Percentiles rank a stretch among this genome's conserved stretches.
Evolutionary conservation across 2,113 vertebrate species (phyloP).

Genomic region (Calyptomena viridis): DNA sequence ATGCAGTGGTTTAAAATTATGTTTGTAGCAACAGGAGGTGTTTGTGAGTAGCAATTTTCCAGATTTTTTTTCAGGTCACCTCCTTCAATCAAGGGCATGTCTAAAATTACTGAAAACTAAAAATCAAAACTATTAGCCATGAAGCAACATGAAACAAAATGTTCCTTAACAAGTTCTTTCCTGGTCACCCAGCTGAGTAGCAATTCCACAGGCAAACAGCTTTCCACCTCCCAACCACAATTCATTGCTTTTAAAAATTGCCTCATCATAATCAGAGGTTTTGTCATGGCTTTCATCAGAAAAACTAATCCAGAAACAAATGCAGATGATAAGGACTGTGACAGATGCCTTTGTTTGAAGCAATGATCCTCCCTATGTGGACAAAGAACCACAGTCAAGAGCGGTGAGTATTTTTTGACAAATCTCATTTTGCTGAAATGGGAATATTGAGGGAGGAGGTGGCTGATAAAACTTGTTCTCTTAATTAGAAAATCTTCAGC

Average conservation of each 20-base stretch:
- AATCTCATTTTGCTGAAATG: background rate
- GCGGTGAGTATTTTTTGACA: constrained; percentile 16
- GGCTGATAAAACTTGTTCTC: background rate
- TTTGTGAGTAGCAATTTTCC: constrained; percentile 42
- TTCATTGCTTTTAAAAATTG: constrained; percentile 9
- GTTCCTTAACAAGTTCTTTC: background rate
- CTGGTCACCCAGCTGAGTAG: background rate
- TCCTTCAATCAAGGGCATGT: constrained; percentile 15
- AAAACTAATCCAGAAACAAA: constrained; percentile 41
- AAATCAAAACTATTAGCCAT: constrained; percentile 49
- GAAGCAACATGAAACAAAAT: constrained; percentile 29
- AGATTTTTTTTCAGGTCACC: background rate
- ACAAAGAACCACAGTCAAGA: background rate
- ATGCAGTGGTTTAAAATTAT: constrained; percentile 42
- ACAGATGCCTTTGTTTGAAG: constrained; percentile 23
- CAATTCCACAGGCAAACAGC: background rate
- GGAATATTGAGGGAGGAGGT: background rate
- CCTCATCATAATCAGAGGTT: constrained; percentile 15
- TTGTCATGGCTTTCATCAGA: constrained; percentile 21
- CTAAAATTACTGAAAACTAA: background rate
- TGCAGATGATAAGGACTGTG: constrained; percentile 1
- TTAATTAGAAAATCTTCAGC: constrained; percentile 16
- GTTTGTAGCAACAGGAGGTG: constrained; percentile 44
- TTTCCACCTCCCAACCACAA: background rate
- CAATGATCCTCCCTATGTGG: background rate